Evolutionary conservation across 2,113 vertebrate species (phyloP), one percentile per base, ranked within the genome.

Genomic region (Entomyzon cyanotis): DNA sequence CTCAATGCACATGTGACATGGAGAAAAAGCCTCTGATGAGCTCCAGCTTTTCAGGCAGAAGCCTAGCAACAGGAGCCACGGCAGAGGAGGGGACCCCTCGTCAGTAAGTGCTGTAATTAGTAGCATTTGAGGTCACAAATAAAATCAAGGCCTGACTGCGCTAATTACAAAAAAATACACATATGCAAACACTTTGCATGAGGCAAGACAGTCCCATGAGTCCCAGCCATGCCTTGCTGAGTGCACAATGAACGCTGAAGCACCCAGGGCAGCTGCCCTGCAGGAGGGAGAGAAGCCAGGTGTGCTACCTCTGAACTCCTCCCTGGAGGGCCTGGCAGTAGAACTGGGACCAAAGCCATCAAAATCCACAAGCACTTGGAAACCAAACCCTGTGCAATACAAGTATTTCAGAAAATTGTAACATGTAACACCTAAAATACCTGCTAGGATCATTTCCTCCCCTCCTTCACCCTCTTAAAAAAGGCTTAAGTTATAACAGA

Each of bases 161-260:
- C 20, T 84, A 89, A 87, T 41, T 65, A 52, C 18, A 14, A 55
- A 56, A 70, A 75, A 37, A 17, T 5, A 63, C 33, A 74, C 12
- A 33, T 6, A 27, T 47, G 46, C n/a, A 91, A 89, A 84, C 27
- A 31, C 31, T 90, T 68, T 28, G 9, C 46, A 68, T 0, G 8
- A 69, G n/a, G 50, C 41, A 33, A 64, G 52, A 35, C 1, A 2
- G 37, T 33, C 39, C 28, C 46, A 56, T 5, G 27, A 89, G 44
- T 1, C 27, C 41, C 49, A 60, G 71, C 16, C 24, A 2, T 4
- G 35, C 28, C 77, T 50, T 87, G 63, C 80, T 16, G 46, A 65
- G 31, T 0, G 0, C 10, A 53, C 15, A 4, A 46, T 8, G 10
- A 20, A 59, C 1, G 11, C 47, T 50, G 41, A 76, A 73, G 71